A percentile compares a stretch with the other conserved stretches of the same genome.
These are phyloP conservation scores for Aspidapion aeneum DNA, from an alignment of 2,888 invertebrate genomes.

Conservation along the genomic window DNA sequence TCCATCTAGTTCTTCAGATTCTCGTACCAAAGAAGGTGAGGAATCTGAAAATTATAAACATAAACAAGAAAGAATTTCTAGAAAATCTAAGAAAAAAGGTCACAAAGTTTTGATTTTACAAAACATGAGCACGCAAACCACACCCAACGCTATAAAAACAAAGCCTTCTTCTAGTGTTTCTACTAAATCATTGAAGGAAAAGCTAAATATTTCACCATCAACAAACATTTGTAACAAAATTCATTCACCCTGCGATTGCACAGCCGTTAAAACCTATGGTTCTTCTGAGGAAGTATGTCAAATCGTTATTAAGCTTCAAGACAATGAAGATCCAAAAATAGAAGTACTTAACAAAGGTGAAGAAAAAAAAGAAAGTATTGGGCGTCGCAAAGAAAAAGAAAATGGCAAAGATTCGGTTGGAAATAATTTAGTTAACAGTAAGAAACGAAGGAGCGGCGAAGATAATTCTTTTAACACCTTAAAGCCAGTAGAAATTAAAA, in stretches of 20 bases:
- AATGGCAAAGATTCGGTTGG: slow-evolving; percentile 4
- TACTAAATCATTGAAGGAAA: not conserved
- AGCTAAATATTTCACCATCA: not conserved
- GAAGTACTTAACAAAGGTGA: slow-evolving; percentile 25
- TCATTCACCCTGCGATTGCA: slow-evolving; percentile 30
- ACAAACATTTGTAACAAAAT: slow-evolving; percentile 18
- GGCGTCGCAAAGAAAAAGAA: slow-evolving; percentile 14
- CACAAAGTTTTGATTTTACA: slow-evolving; percentile 36
- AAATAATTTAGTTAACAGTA: slow-evolving; percentile 1
- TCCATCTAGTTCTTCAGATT: slow-evolving; percentile 5
- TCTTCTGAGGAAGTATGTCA: slow-evolving; percentile 38
- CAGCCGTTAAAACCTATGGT: slow-evolving; percentile 2
- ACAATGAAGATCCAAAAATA: slow-evolving; percentile 36
- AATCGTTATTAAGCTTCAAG: slow-evolving; percentile 43
- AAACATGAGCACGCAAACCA: slow-evolving; percentile 45
- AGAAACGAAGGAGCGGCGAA: not conserved
- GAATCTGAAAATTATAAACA: slow-evolving; percentile 20
- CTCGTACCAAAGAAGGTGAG: not conserved
- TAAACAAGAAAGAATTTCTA: slow-evolving; percentile 15
- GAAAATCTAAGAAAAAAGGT: slow-evolving; percentile 19
- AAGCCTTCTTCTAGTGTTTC: not conserved
- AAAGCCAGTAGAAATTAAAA: slow-evolving; percentile 9
- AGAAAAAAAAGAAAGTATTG: slow-evolving; percentile 12
- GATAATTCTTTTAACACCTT: not conserved
- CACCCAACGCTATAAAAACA: slow-evolving; percentile 33